Evolutionary conservation across 2,888 invertebrate genomes (phyloP).

Genomic region (Trichopoda pennipes): DNA sequence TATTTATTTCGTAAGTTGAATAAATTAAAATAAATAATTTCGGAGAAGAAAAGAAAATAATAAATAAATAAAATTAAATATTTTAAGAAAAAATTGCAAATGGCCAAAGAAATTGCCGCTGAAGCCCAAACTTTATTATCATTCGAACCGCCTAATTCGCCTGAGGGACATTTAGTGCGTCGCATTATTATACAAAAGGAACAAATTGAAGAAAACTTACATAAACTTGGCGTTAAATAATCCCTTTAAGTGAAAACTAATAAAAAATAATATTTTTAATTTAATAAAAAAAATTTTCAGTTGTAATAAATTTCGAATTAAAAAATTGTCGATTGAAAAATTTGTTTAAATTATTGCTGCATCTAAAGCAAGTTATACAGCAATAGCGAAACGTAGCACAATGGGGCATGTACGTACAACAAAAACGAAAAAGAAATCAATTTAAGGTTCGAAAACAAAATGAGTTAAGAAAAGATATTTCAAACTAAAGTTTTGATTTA

Average conservation of each 20-base stretch:
- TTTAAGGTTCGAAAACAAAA: too few relatives aligned
- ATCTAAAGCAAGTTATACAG: too few relatives aligned
- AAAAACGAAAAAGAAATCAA: too few relatives aligned
- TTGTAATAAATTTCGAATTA: too few relatives aligned
- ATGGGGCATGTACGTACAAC: too few relatives aligned
- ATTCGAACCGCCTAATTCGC: constrained; percentile 87
- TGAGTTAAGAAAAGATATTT: too few relatives aligned
- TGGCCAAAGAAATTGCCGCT: constrained; percentile 83
- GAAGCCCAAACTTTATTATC: constrained; percentile 84
- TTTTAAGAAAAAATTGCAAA: constrained; percentile 82
- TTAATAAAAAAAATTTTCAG: too few relatives aligned
- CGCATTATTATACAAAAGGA: constrained; percentile 75
- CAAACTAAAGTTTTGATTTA: too few relatives aligned
- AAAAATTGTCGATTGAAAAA: too few relatives aligned
- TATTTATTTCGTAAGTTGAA: constrained; percentile 81
- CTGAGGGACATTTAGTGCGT: constrained; percentile 84
- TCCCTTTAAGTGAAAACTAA: neutral
- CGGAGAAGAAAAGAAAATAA: too few relatives aligned
- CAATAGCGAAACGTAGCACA: too few relatives aligned
- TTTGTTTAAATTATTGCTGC: too few relatives aligned
- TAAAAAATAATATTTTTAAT: neutral
- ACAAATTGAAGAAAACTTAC: constrained; percentile 74
- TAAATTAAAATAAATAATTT: neutral
- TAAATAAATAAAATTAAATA: neutral
- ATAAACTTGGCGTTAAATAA: constrained; percentile 39